phyloP scores from a whole-genome alignment of 2,888 invertebrate genomes.

The Caenorhabditis macrosperma region DNA sequence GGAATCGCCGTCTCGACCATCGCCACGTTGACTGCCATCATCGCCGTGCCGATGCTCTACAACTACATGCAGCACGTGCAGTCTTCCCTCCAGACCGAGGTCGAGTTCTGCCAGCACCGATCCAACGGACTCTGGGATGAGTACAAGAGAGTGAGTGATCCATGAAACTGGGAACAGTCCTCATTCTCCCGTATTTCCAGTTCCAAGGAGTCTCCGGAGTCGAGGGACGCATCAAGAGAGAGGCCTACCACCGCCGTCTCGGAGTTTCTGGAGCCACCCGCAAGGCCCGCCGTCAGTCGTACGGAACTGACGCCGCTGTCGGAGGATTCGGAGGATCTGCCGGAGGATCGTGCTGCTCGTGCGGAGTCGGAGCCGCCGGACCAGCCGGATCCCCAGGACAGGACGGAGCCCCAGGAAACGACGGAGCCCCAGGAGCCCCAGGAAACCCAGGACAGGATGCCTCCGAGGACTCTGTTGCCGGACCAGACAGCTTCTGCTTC shows the following conservation, averaged over 20 bases:
- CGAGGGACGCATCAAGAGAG: slow-evolving; percentile 62
- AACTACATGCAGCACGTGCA: slow-evolving; percentile 75
- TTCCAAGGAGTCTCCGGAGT: slow-evolving; percentile 58
- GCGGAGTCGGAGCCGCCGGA: slow-evolving; percentile 69
- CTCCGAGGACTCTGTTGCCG: slow-evolving; percentile 50
- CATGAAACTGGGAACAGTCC: too few relatives aligned
- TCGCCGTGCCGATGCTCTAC: slow-evolving; percentile 73
- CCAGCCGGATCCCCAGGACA: slow-evolving; percentile 67
- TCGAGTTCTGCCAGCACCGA: too few relatives aligned
- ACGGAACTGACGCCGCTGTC: slow-evolving; percentile 59
- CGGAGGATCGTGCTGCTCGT: slow-evolving; percentile 67
- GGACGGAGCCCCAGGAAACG: slow-evolving; percentile 70
- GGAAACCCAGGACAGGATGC: slow-evolving; percentile 69
- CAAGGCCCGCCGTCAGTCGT: slow-evolving; percentile 50
- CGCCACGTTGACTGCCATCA: slow-evolving; percentile 70
- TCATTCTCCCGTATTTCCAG: too few relatives aligned
- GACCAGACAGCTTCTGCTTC: slow-evolving; percentile 70
- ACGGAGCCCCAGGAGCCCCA: slow-evolving; percentile 68
- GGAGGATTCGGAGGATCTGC: slow-evolving; percentile 59
- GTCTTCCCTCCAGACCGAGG: slow-evolving; percentile 68
- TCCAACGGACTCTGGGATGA: slow-evolving; percentile 71
- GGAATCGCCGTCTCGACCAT: slow-evolving; percentile 72
- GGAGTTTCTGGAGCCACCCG: slow-evolving; percentile 56
- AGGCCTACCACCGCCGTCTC: slow-evolving; percentile 48
- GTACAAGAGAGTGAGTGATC: slow-evolving; percentile 61